Evolutionary conservation across 2,797 vertebrate species (phyloP).

Genomic region (Apogon talboti): DNA sequence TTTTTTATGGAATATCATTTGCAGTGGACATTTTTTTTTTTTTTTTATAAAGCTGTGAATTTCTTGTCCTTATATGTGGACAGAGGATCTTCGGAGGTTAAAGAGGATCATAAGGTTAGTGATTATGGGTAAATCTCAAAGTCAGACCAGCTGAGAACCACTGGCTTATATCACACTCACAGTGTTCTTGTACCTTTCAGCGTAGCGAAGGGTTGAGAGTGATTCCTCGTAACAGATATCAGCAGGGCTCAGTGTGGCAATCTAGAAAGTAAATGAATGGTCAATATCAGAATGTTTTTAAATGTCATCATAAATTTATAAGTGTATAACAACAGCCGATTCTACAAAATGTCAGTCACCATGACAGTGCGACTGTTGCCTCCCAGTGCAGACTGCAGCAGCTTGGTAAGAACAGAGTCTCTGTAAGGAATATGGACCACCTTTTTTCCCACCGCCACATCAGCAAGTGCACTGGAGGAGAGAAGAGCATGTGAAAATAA

Average conservation of each 20-base stretch:
- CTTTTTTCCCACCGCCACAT: slow-evolving; percentile 86
- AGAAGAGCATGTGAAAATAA: background rate
- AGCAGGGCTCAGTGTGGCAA: slow-evolving; percentile 89
- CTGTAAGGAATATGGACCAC: slow-evolving; percentile 89
- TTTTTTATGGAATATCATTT: too few relatives aligned
- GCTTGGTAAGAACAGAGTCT: slow-evolving; percentile 90
- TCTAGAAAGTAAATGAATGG: slow-evolving; percentile 70
- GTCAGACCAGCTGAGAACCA: too few relatives aligned
- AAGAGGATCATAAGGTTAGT: too few relatives aligned
- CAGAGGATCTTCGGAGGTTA: too few relatives aligned
- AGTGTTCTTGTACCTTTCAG: slow-evolving; percentile 83
- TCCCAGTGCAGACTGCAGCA: slow-evolving; percentile 90
- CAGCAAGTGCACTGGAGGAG: slow-evolving; percentile 84
- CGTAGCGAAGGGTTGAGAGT: slow-evolving; percentile 89
- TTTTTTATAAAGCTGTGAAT: too few relatives aligned
- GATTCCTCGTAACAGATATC: slow-evolving; percentile 92
- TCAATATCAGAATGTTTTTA: background rate
- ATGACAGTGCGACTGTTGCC: slow-evolving; percentile 93
- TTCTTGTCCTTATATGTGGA: too few relatives aligned
- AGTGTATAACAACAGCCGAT: background rate
- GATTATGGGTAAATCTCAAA: too few relatives aligned
- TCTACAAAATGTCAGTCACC: slow-evolving; percentile 73
- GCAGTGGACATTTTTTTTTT: too few relatives aligned
- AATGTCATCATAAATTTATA: background rate
- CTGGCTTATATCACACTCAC: background rate